A percentile compares a stretch with the other conserved stretches of the same genome.
These are phyloP conservation scores for Pollenia amentaria DNA, from an alignment of 2,888 invertebrate genomes.

Conservation along the genomic window DNA sequence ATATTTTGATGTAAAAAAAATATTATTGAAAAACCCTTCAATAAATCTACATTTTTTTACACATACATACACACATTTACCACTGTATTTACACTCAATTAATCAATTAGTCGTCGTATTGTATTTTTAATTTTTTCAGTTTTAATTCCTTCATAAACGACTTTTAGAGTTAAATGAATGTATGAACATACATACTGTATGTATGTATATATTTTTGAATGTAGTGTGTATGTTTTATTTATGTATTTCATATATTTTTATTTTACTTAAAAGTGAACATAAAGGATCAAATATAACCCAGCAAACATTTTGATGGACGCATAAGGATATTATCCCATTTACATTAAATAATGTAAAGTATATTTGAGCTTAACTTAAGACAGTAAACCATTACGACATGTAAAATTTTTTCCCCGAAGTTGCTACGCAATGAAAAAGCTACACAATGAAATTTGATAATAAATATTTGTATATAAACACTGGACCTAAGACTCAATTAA, in stretches of 20 bases:
- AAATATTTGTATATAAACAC: too few relatives aligned
- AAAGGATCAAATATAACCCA: not conserved
- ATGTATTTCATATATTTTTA: not conserved
- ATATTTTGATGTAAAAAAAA: slow-evolving; percentile 22
- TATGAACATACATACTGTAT: slow-evolving; percentile 16
- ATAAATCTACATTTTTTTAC: not conserved
- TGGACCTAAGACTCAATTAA: too few relatives aligned
- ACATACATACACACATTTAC: not conserved
- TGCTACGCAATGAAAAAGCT: too few relatives aligned
- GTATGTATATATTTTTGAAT: slow-evolving; percentile 25
- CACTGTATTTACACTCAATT: slow-evolving; percentile 55
- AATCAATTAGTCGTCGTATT: slow-evolving; percentile 55
- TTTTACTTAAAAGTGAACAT: slow-evolving; percentile 2
- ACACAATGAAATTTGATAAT: too few relatives aligned
- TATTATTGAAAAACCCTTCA: not conserved
- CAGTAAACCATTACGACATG: too few relatives aligned
- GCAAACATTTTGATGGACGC: slow-evolving; percentile 5
- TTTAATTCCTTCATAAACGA: slow-evolving; percentile 31
- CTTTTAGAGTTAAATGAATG: slow-evolving; percentile 18
- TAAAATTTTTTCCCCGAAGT: too few relatives aligned
- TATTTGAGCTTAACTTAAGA: too few relatives aligned
- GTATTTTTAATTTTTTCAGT: slow-evolving; percentile 18
- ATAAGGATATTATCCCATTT: not conserved
- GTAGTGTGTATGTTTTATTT: slow-evolving; percentile 32
- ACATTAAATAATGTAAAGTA: too few relatives aligned